phyloP scores from a whole-genome alignment of 2,113 vertebrate genomes.

The Tachycineta bicolor region DNA sequence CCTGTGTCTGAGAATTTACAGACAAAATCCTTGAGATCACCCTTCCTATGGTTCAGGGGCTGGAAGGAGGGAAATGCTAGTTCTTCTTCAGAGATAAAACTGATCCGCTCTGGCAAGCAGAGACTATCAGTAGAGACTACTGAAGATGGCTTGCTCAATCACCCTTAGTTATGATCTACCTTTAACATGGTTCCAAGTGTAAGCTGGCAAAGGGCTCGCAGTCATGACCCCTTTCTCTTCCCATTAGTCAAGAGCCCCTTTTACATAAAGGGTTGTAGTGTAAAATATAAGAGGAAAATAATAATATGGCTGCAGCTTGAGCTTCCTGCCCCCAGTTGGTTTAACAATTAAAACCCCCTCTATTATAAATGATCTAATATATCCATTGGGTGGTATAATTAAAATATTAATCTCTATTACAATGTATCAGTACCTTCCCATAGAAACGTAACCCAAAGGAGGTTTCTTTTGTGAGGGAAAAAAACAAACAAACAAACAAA shows the following conservation, averaged over 20 bases:
- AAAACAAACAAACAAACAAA: neutral
- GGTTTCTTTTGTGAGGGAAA: neutral
- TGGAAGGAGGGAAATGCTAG: neutral
- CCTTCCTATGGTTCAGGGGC: neutral
- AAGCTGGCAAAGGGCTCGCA: accelerated
- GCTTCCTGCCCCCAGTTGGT: neutral
- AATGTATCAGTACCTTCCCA: neutral
- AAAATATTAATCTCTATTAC: neutral
- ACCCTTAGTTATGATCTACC: neutral
- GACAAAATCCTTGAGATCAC: neutral
- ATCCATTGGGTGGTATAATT: neutral
- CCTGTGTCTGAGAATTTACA: neutral
- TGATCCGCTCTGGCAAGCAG: neutral
- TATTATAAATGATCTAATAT: neutral
- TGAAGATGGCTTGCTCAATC: neutral
- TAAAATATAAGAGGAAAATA: neutral
- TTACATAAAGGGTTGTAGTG: neutral
- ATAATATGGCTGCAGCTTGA: neutral
- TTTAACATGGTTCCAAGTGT: neutral
- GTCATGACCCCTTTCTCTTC: neutral
- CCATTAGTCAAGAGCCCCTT: neutral
- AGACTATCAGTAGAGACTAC: neutral
- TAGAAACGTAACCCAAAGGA: neutral
- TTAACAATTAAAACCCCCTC: neutral
- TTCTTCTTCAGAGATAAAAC: neutral